Base-by-base conservation (phyloP, 2,113 vertebrate species). In the Phalacrocorax pelagicus region DNA sequence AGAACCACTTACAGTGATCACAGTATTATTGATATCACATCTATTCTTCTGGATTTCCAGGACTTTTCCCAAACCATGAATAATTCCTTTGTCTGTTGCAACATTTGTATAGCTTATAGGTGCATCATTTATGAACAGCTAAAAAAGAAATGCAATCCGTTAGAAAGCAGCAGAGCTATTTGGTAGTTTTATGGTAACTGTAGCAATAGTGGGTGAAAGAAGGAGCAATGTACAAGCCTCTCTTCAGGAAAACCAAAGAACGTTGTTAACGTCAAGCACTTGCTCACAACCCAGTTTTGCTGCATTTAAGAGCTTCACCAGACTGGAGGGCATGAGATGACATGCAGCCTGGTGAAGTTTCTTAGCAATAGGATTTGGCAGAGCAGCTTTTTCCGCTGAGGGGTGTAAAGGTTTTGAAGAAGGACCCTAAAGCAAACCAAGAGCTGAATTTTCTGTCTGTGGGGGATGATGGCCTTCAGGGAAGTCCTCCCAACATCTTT, bases 51-150 rank as follows among this genome's bases (percentile, higher is more conserved):
- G 98, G 94, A 99, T 98, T 90, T 97, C 97, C 80, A 99, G 97
- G 44, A 99, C 99, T 21, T 98, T 98, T 17, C 97, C 98, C 91
- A 99, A 72, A 5, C 98, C 98, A 22, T 99, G 99, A 73, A 99
- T 98, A 92, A 99, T 98, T 54, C 99, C 99, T 59, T 98, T 98
- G 93, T 98, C 98, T 9, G 98, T 99, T 90, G 98, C 97, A 52
- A 98, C 86, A 69, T 99, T 98, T 61, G 98, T 98, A 4, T 98
- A 97, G 94, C 97, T 99, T 69, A 99, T 54, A 29, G 95, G 98
- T 8, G 98, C 99, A 3, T 99, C 97, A 14, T 99, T 99, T 73
- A 99, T 92, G 30, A 98, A 99, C 11, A 99, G 82, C 99, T 99
- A 96, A 70, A 88, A 84, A 94, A 34, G 58, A 96, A 66, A 86